Conservation (phyloP, 1,140 invertebrate species). For the Lepidurus packardi region DNA sequence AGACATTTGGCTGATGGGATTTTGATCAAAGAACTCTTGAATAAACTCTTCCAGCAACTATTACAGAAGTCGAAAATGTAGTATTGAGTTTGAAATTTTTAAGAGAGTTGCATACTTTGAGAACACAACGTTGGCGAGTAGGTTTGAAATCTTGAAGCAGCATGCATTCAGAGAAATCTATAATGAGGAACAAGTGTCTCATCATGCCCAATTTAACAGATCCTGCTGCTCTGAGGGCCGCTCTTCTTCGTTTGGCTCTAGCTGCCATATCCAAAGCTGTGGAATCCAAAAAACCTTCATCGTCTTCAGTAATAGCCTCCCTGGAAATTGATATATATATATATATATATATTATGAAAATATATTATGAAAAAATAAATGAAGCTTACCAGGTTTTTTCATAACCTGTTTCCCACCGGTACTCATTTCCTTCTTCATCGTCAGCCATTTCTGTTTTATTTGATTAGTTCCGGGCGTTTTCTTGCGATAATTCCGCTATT, state of each 20-base stretch:
- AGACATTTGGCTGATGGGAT: constrained; percentile 95
- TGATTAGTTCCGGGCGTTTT: too few species aligned
- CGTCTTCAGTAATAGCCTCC: constrained; percentile 95
- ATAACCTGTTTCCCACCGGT: constrained; percentile 94
- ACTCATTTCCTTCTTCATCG: constrained; percentile 83
- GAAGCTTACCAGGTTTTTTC: constrained; percentile 82
- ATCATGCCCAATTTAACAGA: constrained; percentile 88
- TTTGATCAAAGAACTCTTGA: constrained; percentile 96
- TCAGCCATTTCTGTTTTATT: constrained; percentile 53
- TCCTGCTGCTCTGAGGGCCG: constrained; percentile 57
- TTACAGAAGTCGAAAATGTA: constrained; percentile 41
- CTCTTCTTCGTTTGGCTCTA: constrained; percentile 72
- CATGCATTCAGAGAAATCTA: constrained; percentile 93
- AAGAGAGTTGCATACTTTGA: constrained; percentile 60
- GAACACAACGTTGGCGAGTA: constrained; percentile 76
- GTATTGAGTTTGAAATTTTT: not conserved
- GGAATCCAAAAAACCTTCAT: constrained; percentile 80
- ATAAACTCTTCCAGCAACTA: constrained; percentile 88
- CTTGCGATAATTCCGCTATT: too few species aligned
- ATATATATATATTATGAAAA: constrained; percentile 30
- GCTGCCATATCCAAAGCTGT: constrained; percentile 85
- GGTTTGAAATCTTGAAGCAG: constrained; percentile 90
- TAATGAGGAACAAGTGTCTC: constrained; percentile 83
- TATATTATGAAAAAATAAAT: constrained; percentile 30
- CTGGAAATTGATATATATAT: constrained; percentile 48